Evolutionary conservation across 2,888 invertebrate species (phyloP).

Genomic region (Hemistola chrysoprasaria): DNA sequence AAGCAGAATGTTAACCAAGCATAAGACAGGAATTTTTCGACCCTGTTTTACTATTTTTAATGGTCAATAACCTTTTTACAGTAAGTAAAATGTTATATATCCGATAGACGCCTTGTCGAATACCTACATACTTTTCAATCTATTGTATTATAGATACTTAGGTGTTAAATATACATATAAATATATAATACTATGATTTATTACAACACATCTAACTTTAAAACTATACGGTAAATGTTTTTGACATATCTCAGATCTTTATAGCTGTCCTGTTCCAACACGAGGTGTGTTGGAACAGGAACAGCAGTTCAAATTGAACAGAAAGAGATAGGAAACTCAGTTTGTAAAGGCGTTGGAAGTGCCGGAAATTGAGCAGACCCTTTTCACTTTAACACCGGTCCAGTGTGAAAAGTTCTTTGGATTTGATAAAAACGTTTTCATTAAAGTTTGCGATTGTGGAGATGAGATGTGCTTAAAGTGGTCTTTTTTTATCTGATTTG

Average conservation of each 20-base stretch:
- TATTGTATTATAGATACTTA: too few relatives aligned
- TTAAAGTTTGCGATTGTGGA: constrained; percentile 5
- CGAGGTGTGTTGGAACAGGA: too few relatives aligned
- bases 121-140: too few relatives aligned
- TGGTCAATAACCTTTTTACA: too few relatives aligned
- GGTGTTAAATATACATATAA: too few relatives aligned
- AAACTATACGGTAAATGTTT: constrained; percentile 36
- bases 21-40: too few relatives aligned
- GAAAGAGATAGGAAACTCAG: constrained; percentile 12
- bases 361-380: constrained; percentile 62
- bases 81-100: too few relatives aligned
- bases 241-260: constrained; percentile 38
- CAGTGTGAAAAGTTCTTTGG: constrained; percentile 13
- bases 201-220: constrained; percentile 1
- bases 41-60: too few relatives aligned
- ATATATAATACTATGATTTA: too few relatives aligned
- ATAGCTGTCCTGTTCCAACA: constrained; percentile 6
- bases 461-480: not conserved
- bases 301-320: not conserved
- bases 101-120: too few relatives aligned
- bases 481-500: too few relatives aligned
- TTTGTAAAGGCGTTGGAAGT: constrained; percentile 17
- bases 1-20: too few relatives aligned
- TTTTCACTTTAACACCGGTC: constrained; percentile 45
- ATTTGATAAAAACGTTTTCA: constrained; percentile 15